Evolutionary conservation across 2,113 vertebrate genomes (phyloP), one percentile per base, ranked within the genome.

Genomic region (Thalassoma bifasciatum): DNA sequence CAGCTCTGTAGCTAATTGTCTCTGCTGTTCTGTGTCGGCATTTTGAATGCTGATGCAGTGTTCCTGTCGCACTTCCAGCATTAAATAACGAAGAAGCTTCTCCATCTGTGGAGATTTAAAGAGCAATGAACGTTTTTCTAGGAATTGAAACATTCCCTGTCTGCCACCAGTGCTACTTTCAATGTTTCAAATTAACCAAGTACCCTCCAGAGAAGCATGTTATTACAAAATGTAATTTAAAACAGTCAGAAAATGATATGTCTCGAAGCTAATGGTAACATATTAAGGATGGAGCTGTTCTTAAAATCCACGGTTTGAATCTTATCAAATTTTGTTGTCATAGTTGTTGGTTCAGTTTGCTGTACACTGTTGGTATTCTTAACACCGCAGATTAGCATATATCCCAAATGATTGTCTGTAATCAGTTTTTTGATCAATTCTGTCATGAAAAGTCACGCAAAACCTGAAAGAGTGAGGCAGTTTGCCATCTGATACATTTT

Each of bases 1-100:
- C 83, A 84, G 75, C 72, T 74, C 53, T 80, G 80, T 81, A 72
- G 81, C 82, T 84, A 84, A 89, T 88, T 87, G 65, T 87, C 75
- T 86, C 62, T 21, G 49, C 64, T 8, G 19, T 75, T 77, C 64
- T 73, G 64, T 61, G 71, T 73, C 61, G 34, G 54, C 64, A 66
- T 47, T 47, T 49, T 75, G 57, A 72, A 76, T 64, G 65, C 83
- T 79, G 83, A 67, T 53, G 82, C 73, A 53, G 14, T 40, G 7
- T 37, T 58, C 72, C 54, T 61, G 51, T 74, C 70, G 44, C 75
- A 72, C 24, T 37, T 47, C 73, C 54, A 42, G 36, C 37, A 11
- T 16, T n/a, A 58, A 67, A n/a, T 54, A 37, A 53, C 70, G 46
- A 23, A 68, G 26, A 42, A 47, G 10, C 54, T 51, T 14, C 40